Evolutionary conservation across 2,113 vertebrate species (phyloP).

Genomic region (Atractosteus spatula): DNA sequence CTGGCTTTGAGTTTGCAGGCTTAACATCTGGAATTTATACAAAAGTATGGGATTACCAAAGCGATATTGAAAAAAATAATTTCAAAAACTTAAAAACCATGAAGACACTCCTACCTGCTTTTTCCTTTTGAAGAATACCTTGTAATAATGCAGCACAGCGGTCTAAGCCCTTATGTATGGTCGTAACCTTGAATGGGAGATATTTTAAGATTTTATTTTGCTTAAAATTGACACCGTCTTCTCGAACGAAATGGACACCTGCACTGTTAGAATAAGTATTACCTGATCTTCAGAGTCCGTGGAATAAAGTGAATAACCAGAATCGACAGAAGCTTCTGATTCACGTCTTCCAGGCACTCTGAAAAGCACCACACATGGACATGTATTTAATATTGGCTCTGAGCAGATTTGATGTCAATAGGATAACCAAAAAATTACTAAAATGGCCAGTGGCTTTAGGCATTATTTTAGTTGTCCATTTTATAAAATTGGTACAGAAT

Average conservation of each 20-base stretch:
- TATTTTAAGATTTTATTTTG: not conserved
- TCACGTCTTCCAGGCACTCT: conserved; percentile 53
- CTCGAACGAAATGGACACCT: not conserved
- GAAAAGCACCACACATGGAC: conserved; percentile 22
- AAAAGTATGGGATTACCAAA: conserved; percentile 18
- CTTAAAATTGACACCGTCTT: not conserved
- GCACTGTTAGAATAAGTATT: conserved; percentile 12
- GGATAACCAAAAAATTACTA: too few species aligned
- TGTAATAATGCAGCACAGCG: conserved; percentile 80
- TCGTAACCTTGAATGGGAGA: conserved; percentile 58
- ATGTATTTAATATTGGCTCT: too few species aligned
- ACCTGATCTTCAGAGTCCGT: conserved; percentile 84
- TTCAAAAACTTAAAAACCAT: conserved; percentile 18
- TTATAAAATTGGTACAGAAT: too few species aligned
- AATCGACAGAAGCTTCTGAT: conserved; percentile 43
- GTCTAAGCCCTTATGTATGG: conserved; percentile 71
- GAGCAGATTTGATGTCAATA: too few species aligned
- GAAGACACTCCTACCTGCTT: conserved; percentile 54
- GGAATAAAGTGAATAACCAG: conserved; percentile 69
- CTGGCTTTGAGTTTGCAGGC: conserved; percentile 30
- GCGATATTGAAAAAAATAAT: conserved; percentile 15
- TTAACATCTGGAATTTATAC: conserved; percentile 44
- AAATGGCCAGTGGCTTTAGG: too few species aligned
- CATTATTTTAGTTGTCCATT: too few species aligned
- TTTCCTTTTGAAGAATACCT: conserved; percentile 73